Percentiles rank a stretch among this genome's conserved stretches.
phyloP scores from a whole-genome alignment of 2,113 vertebrate genomes.

The Halcyon malimbica region DNA sequence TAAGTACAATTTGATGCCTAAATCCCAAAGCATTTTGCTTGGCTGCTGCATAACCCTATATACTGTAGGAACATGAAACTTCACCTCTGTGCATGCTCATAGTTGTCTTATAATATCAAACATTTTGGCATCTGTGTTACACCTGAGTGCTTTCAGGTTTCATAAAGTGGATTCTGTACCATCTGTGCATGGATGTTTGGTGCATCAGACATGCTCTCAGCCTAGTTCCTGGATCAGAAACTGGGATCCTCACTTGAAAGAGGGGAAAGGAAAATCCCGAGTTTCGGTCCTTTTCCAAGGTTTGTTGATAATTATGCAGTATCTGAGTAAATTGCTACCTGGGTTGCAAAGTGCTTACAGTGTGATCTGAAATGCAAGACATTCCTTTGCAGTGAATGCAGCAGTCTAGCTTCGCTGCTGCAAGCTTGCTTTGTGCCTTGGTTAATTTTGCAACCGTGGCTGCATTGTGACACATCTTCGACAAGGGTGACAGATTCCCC shows the following conservation, averaged over 20 bases:
- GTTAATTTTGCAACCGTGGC: neutral
- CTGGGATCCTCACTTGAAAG: neutral
- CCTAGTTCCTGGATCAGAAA: neutral
- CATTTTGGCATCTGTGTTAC: constrained; percentile 47
- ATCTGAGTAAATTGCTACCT: neutral
- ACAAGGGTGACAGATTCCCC: neutral
- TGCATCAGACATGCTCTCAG: neutral
- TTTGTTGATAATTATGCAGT: neutral
- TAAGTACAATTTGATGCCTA: constrained; percentile 3
- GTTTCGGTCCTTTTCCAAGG: neutral
- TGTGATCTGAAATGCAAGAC: neutral
- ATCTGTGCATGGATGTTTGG: constrained; percentile 11
- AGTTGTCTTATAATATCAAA: neutral
- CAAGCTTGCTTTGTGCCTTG: neutral
- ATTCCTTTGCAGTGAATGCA: neutral
- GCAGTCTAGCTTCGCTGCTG: neutral
- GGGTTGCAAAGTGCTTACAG: neutral
- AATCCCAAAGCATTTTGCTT: constrained; percentile 38
- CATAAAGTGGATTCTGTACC: constrained; percentile 24
- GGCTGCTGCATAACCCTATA: neutral
- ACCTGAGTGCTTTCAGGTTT: constrained; percentile 55
- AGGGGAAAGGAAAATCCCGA: neutral
- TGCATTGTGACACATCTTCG: rapidly evolving
- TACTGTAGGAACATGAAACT: constrained; percentile 1
- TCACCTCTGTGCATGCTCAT: constrained; percentile 8